Percentiles rank a stretch among this genome's conserved stretches.
Evolutionary conservation across 2,113 vertebrate genomes (phyloP).

Genomic region (Candoia aspera): DNA sequence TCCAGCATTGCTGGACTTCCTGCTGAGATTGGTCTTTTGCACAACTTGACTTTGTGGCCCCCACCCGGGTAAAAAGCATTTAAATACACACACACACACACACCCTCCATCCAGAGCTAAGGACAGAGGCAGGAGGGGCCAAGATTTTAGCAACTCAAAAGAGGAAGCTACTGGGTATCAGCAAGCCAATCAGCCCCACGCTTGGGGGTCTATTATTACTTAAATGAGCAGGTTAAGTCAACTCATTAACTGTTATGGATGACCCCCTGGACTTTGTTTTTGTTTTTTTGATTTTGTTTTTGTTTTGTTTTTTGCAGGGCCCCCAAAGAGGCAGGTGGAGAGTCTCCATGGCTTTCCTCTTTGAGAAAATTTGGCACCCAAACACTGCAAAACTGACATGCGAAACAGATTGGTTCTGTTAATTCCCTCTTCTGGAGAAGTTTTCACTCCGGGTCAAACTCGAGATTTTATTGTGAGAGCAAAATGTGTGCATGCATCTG

Average conservation of each 20-base stretch:
- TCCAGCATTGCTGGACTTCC: neutral
- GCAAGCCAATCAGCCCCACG: neutral
- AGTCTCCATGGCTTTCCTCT: neutral
- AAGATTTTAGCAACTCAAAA: constrained; percentile 4
- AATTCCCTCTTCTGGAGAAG: neutral
- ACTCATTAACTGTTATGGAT: neutral
- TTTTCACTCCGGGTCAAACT: fast-evolving
- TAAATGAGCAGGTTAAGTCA: constrained; percentile 7
- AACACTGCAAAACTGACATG: neutral
- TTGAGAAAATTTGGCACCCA: neutral
- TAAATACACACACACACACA: neutral
- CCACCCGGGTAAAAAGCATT: neutral
- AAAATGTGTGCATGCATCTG: neutral
- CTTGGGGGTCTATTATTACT: constrained; percentile 11
- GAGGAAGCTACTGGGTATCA: neutral
- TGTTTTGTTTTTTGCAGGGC: neutral
- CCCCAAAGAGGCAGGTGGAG: neutral
- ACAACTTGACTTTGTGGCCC: neutral
- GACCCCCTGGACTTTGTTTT: too few relatives aligned
- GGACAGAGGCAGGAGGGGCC: neutral
- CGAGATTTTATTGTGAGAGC: neutral
- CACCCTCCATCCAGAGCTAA: neutral
- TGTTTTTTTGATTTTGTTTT: too few relatives aligned
- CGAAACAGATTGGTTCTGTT: neutral
- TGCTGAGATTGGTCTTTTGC: neutral